Percentiles rank a stretch among this genome's conserved stretches.
Conservation (phyloP, 1,140 invertebrate genomes). For the Leptoteleia sp. region DNA sequence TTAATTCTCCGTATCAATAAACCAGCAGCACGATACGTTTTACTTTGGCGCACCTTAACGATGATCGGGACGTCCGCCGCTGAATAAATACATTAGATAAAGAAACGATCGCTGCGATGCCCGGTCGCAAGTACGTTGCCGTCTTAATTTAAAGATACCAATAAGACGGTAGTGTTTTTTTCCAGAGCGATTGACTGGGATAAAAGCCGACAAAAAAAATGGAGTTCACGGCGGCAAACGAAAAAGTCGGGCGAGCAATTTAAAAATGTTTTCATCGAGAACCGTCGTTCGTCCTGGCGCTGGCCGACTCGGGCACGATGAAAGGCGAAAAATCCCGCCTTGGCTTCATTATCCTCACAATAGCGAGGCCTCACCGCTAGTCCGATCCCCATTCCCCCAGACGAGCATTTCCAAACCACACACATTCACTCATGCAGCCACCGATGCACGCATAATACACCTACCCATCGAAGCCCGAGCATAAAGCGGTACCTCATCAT, state of each 20-base stretch:
- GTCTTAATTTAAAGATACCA: too few relatives aligned
- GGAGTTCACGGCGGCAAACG: not conserved
- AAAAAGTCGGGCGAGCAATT: constrained; percentile 13
- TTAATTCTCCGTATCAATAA: too few relatives aligned
- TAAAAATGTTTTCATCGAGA: constrained; percentile 40
- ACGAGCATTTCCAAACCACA: constrained; percentile 42
- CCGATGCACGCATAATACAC: constrained; percentile 76
- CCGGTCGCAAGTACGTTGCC: too few relatives aligned
- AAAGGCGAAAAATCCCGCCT: constrained; percentile 75
- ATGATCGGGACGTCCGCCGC: too few relatives aligned
- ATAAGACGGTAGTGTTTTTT: too few relatives aligned
- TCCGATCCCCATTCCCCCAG: constrained; percentile 38
- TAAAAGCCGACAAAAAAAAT: too few relatives aligned
- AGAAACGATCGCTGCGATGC: too few relatives aligned
- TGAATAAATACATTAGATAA: too few relatives aligned
- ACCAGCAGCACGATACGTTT: too few relatives aligned
- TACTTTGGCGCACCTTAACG: too few relatives aligned
- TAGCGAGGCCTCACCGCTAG: constrained; percentile 60
- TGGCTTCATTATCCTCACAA: constrained; percentile 76
- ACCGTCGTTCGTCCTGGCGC: constrained; percentile 25
- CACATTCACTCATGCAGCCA: constrained; percentile 50
- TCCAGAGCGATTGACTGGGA: too few relatives aligned
- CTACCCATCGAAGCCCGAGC: constrained; percentile 65
- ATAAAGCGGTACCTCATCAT: constrained; percentile 74
- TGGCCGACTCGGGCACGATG: constrained; percentile 45